phyloP scores from a whole-genome alignment of 92 coral and sea anemone genomes.

The Zoanthus sociatus region DNA sequence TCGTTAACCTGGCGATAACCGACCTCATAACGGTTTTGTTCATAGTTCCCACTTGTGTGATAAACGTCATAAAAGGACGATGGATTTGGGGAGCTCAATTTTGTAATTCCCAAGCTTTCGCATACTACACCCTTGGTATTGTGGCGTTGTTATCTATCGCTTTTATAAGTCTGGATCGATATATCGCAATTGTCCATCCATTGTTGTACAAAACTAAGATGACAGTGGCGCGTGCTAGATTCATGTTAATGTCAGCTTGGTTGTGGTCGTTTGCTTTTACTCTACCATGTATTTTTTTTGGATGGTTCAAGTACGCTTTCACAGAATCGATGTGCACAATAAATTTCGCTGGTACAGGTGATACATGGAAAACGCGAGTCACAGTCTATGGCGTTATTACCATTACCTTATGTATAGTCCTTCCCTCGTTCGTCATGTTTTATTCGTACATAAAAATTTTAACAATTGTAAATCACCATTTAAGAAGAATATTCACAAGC shows the following conservation, averaged over 20 bases:
- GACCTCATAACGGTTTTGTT: constrained; percentile 59
- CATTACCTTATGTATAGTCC: constrained; percentile 51
- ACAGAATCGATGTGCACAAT: constrained; percentile 72
- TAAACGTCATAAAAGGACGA: constrained; percentile 53
- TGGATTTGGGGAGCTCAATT: constrained; percentile 59
- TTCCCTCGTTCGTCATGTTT: constrained; percentile 61
- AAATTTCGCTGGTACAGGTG: constrained; percentile 68
- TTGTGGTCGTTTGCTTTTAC: constrained; percentile 70
- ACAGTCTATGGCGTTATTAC: constrained; percentile 59
- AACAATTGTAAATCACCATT: constrained; percentile 58
- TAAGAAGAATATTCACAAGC: constrained; percentile 35
- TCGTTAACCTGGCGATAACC: constrained; percentile 66
- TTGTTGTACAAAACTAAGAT: constrained; percentile 52
- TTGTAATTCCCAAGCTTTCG: constrained; percentile 61
- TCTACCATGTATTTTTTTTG: constrained; percentile 59
- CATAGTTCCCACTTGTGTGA: constrained; percentile 65
- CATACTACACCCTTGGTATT: constrained; percentile 67
- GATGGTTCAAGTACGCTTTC: constrained; percentile 70
- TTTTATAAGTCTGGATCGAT: constrained; percentile 73
- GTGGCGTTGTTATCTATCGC: constrained; percentile 71
- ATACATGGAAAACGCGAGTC: constrained; percentile 70
- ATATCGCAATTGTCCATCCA: constrained; percentile 67
- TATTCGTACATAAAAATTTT: constrained; percentile 65
- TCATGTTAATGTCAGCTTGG: constrained; percentile 49
- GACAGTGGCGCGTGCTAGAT: constrained; percentile 41